Evolutionary conservation across 1,140 invertebrate genomes (phyloP).

Genomic region (Hylaeus volcanicus): DNA sequence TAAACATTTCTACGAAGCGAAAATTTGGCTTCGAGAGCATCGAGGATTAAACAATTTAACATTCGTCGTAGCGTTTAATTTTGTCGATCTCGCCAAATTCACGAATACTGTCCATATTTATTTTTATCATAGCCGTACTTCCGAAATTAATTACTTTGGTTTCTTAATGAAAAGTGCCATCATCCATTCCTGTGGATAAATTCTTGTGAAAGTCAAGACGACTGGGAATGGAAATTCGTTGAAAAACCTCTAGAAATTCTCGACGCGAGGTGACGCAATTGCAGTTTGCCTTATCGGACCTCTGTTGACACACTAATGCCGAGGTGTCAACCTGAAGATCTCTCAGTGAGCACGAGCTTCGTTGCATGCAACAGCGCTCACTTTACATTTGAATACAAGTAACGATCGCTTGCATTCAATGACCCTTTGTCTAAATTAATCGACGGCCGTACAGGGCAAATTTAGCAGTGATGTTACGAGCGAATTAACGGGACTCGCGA

Average conservation of each 20-base stretch:
- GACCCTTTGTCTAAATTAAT: slow-evolving; percentile 6
- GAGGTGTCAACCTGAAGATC: slow-evolving; percentile 24
- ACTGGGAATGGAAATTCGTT: too few species aligned
- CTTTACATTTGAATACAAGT: slow-evolving; percentile 21
- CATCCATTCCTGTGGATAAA: too few species aligned
- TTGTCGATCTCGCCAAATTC: too few species aligned
- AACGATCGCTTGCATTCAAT: slow-evolving; percentile 13
- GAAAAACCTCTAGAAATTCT: slow-evolving; percentile 32
- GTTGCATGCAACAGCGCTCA: neutral
- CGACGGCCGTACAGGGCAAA: neutral
- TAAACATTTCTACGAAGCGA: too few species aligned
- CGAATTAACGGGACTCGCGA: neutral
- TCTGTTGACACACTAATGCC: slow-evolving; percentile 29
- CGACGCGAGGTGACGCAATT: slow-evolving; percentile 28
- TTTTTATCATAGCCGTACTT: too few species aligned
- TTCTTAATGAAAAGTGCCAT: too few species aligned
- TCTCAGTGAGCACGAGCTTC: neutral
- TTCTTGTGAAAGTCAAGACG: too few species aligned
- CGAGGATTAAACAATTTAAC: too few species aligned
- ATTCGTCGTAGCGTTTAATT: too few species aligned
- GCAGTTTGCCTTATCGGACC: slow-evolving; percentile 30
- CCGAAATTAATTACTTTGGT: too few species aligned
- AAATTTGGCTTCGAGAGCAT: too few species aligned
- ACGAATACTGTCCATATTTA: too few species aligned
- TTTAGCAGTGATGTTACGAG: neutral